Percentiles rank a stretch among this genome's conserved stretches.
These are phyloP conservation scores for Eurypyga helias DNA, from an alignment of 2,113 vertebrate species.

Conservation along the genomic window DNA sequence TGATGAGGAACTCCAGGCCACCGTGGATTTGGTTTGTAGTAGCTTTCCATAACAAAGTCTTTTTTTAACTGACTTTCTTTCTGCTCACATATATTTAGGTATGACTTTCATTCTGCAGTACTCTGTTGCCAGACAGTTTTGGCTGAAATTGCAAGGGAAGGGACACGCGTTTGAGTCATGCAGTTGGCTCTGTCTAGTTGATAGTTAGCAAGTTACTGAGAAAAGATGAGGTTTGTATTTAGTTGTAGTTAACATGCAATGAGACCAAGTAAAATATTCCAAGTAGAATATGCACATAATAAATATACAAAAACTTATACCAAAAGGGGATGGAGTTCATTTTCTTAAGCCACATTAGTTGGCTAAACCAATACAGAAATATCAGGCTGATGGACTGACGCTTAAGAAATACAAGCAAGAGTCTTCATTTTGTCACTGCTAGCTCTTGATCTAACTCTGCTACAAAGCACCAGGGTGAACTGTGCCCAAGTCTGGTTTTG, in stretches of 20 bases:
- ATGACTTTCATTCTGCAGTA: constrained; percentile 54
- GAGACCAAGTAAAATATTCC: constrained; percentile 50
- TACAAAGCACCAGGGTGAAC: neutral
- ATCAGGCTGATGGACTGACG: neutral
- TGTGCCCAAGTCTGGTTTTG: neutral
- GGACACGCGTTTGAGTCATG: constrained; percentile 66
- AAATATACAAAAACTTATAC: constrained; percentile 17
- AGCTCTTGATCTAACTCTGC: neutral
- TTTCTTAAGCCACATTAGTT: neutral
- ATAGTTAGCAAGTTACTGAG: constrained; percentile 57
- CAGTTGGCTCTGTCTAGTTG: constrained; percentile 50
- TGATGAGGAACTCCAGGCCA: constrained; percentile 49
- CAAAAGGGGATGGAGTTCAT: neutral
- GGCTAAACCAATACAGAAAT: neutral
- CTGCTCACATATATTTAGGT: constrained; percentile 65
- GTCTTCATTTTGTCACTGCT: neutral
- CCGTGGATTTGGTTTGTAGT: constrained; percentile 59
- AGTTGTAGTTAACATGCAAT: constrained; percentile 48
- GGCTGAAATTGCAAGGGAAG: constrained; percentile 29
- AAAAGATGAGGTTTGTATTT: constrained; percentile 57
- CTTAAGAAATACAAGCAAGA: neutral
- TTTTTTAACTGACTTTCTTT: constrained; percentile 61
- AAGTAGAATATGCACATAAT: neutral
- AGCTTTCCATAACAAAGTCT: constrained; percentile 68
- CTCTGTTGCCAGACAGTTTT: constrained; percentile 65